These are phyloP conservation scores for Drosophila borealis DNA, from an alignment of 2,888 invertebrate genomes.

Conservation along the genomic window DNA sequence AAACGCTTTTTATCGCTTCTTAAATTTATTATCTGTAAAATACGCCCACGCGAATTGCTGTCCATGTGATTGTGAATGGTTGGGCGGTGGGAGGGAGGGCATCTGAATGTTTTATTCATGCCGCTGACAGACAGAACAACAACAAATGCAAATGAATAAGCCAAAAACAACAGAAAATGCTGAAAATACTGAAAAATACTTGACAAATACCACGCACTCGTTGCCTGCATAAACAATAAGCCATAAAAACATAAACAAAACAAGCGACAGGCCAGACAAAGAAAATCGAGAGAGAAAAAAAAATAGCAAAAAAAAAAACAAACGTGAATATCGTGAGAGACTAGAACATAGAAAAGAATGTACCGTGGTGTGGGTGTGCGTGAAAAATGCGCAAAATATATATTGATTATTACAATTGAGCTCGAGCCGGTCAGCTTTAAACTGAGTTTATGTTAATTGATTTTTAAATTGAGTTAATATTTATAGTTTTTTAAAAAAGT, in stretches of 20 bases:
- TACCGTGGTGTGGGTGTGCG: slow-evolving; percentile 31
- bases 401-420: too few relatives aligned
- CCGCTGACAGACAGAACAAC: slow-evolving; percentile 21
- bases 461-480: too few relatives aligned
- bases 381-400: not conserved
- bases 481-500: too few relatives aligned
- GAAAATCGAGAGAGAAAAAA: slow-evolving; percentile 17
- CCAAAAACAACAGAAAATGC: slow-evolving; percentile 25
- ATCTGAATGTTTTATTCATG: slow-evolving; percentile 49
- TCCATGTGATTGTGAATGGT: slow-evolving; percentile 7
- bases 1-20: slow-evolving; percentile 67
- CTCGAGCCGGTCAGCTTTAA: too few relatives aligned
- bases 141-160: slow-evolving; percentile 44
- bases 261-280: slow-evolving; percentile 32
- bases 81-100: slow-evolving; percentile 4
- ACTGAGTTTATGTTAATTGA: too few relatives aligned
- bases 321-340: slow-evolving; percentile 19
- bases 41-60: slow-evolving; percentile 67
- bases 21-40: slow-evolving; percentile 70
- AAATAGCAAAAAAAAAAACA: slow-evolving; percentile 28
- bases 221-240: slow-evolving; percentile 59
- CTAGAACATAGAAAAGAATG: slow-evolving; percentile 25
- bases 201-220: slow-evolving; percentile 62
- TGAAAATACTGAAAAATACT: slow-evolving; percentile 58
- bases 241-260: slow-evolving; percentile 59